Evolutionary conservation across 2,888 invertebrate species (phyloP).

Genomic region (Timema podura): DNA sequence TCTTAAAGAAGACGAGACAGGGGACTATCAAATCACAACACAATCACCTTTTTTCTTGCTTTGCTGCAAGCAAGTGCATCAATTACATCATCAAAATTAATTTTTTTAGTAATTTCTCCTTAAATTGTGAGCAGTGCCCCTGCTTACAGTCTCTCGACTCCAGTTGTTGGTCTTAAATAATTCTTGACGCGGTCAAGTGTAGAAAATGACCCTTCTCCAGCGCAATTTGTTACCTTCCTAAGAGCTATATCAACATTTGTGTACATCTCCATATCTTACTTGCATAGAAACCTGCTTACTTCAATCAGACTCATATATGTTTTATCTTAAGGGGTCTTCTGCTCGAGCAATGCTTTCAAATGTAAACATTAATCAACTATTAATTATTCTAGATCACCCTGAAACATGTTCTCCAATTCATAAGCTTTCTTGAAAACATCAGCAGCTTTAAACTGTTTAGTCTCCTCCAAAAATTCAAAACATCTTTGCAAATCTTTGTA

Average conservation of each 20-base stretch:
- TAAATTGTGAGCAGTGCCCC: too few relatives aligned
- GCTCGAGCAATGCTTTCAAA: not conserved
- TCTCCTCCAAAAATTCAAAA: not conserved
- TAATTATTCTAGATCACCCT: not conserved
- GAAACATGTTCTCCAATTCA: not conserved
- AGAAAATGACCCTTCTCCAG: not conserved
- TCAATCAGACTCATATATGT: not conserved
- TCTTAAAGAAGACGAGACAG: too few relatives aligned
- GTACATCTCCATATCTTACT: not conserved
- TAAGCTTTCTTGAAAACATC: not conserved
- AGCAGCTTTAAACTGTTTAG: not conserved
- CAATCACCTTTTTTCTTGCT: too few relatives aligned
- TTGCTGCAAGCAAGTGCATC: too few relatives aligned
- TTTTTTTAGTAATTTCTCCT: too few relatives aligned
- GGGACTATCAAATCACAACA: too few relatives aligned
- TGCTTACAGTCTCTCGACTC: too few relatives aligned
- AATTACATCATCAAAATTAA: too few relatives aligned
- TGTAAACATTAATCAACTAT: not conserved
- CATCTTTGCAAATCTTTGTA: not conserved
- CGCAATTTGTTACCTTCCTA: not conserved
- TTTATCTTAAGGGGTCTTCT: not conserved
- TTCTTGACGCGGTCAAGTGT: not conserved
- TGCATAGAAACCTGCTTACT: not conserved
- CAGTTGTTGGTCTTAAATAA: too few relatives aligned
- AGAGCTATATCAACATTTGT: not conserved